phyloP scores from a whole-genome alignment of 2,797 vertebrate genomes.

The Falco concolor region DNA sequence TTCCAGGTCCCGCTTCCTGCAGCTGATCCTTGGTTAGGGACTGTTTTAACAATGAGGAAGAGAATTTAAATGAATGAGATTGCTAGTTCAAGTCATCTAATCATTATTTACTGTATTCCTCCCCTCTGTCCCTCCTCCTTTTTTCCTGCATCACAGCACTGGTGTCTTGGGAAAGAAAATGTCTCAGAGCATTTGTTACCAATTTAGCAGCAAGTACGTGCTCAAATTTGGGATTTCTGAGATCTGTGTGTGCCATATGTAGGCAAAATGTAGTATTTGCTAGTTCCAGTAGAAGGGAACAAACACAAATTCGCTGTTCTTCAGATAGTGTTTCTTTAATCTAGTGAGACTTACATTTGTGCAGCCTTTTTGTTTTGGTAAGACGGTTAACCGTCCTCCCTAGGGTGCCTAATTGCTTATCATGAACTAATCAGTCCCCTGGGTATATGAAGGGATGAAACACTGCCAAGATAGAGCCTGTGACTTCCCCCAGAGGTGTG shows the following conservation, averaged over 20 bases:
- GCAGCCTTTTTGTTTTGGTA: constrained; percentile 58
- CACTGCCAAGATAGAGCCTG: constrained; percentile 7
- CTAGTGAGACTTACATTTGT: constrained; percentile 45
- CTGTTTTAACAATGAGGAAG: background rate
- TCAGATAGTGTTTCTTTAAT: constrained; percentile 45
- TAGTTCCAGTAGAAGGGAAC: constrained; percentile 48
- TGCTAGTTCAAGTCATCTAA: background rate
- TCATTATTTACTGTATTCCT: constrained; percentile 30
- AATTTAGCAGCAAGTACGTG: constrained; percentile 65
- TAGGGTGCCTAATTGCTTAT: constrained; percentile 53
- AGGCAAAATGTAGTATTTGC: constrained; percentile 35
- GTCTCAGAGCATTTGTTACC: constrained; percentile 65
- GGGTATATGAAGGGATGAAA: constrained; percentile 49
- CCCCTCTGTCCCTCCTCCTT: background rate
- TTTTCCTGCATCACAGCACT: constrained; percentile 12
- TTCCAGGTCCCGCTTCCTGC: background rate
- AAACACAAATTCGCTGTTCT: constrained; percentile 35
- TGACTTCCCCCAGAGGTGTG: constrained; percentile 42
- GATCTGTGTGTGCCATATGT: constrained; percentile 50
- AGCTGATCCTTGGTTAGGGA: background rate
- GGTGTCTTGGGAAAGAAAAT: constrained; percentile 48
- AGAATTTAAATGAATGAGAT: background rate
- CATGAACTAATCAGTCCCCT: constrained; percentile 52
- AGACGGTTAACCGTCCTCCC: constrained; percentile 37
- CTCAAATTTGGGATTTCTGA: constrained; percentile 49